Conservation (phyloP, 30 jellyfish, hydroid and myxozoan species). For the Clytia hemisphaerica region DNA sequence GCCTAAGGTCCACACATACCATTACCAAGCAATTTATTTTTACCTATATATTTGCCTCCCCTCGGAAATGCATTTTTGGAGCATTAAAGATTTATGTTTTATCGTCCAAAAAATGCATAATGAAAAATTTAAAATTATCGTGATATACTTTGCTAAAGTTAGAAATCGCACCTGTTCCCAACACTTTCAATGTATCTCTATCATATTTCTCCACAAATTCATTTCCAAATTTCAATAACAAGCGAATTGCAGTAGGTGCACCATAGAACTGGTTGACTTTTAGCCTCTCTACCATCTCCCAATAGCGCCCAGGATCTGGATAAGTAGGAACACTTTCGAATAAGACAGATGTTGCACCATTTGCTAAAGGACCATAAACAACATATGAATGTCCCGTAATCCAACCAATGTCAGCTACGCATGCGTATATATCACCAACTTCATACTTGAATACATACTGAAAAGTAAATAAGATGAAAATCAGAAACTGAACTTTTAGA, state of each 20-base stretch:
- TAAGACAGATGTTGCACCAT: conserved; percentile 87
- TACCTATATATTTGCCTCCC: no score
- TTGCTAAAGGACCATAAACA: conserved; percentile 94
- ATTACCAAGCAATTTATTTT: no score
- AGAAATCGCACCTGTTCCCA: conserved; percentile 74
- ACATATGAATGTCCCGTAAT: conserved; percentile 95
- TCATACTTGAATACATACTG: conserved; percentile 82
- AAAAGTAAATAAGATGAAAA: background rate
- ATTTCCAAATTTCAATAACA: conserved; percentile 70
- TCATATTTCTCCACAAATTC: conserved; percentile 69
- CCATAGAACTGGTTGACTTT: conserved; percentile 87
- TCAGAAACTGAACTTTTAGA: no score
- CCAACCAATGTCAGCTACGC: conserved; percentile 99
- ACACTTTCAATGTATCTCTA: conserved; percentile 61
- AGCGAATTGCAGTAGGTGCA: conserved; percentile 97
- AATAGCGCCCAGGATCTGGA: conserved; percentile 96
- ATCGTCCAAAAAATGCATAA: no score
- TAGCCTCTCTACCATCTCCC: conserved; percentile 94
- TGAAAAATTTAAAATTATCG: background rate
- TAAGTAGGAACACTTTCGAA: conserved; percentile 94
- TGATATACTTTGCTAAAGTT: no score
- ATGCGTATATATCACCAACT: conserved; percentile 89
- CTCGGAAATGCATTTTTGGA: no score
- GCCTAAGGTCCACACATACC: no score
- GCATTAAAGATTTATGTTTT: no score